Percentiles rank a stretch among this genome's conserved stretches.
phyloP scores from a whole-genome alignment of 1,140 invertebrate genomes.

The Trichomalopsis sarcophagae region DNA sequence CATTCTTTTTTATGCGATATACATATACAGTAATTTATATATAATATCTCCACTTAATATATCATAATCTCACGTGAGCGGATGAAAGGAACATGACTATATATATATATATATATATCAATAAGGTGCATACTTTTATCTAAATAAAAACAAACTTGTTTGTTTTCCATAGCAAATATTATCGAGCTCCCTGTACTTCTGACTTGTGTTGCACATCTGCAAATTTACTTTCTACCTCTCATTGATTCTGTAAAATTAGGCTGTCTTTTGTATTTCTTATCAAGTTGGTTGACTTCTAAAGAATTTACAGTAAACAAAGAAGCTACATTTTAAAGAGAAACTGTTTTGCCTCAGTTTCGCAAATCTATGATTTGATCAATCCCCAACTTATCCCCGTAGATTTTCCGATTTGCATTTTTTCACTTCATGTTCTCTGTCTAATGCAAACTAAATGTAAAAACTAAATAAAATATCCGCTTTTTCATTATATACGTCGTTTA shows the following conservation, averaged over 20 bases:
- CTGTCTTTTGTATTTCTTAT: constrained; percentile 33
- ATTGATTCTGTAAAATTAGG: constrained; percentile 51
- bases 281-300: not conserved
- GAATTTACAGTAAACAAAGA: not conserved
- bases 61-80: constrained; percentile 36
- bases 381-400: no score
- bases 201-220: not conserved
- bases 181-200: not conserved
- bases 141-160: not conserved
- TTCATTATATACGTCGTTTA: not conserved
- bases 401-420: not conserved
- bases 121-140: not conserved
- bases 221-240: constrained; percentile 11
- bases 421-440: not conserved
- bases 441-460: not conserved
- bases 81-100: constrained; percentile 68
- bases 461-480: not conserved
- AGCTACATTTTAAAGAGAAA: not conserved
- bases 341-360: not conserved
- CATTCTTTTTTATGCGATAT: constrained; percentile 43
- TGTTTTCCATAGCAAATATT: not conserved
- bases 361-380: not conserved
- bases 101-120: constrained; percentile 53
- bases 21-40: constrained; percentile 38
- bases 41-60: constrained; percentile 30